These are phyloP conservation scores for Rachycentron canadum DNA, from an alignment of 2,797 vertebrate genomes.

Conservation along the genomic window DNA sequence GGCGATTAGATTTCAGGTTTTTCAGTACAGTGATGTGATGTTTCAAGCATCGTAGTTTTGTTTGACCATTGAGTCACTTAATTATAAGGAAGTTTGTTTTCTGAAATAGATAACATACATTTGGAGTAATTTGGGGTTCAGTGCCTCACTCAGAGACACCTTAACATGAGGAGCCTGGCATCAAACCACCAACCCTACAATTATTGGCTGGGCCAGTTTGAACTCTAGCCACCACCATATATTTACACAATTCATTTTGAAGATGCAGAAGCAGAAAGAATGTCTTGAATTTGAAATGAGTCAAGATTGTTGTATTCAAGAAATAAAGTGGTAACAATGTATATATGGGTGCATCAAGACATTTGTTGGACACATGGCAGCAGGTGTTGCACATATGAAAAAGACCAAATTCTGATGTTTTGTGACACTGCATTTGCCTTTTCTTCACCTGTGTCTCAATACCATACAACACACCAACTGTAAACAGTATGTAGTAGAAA, in stretches of 20 bases:
- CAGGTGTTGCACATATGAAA: neutral
- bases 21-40: neutral
- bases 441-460: neutral
- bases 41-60: neutral
- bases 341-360: too few species aligned
- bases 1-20: conserved; percentile 1
- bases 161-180: neutral
- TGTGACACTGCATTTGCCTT: neutral
- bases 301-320: too few species aligned
- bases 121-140: neutral
- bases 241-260: too few species aligned
- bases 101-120: neutral
- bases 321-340: too few species aligned
- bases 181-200: neutral
- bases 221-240: neutral
- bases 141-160: neutral
- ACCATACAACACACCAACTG: neutral
- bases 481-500: neutral
- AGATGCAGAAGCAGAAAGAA: neutral
- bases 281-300: neutral
- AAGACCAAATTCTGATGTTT: neutral
- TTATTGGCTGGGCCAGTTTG: neutral
- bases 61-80: neutral
- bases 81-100: neutral
- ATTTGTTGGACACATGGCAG: neutral